Base-by-base conservation (phyloP, 1,140 invertebrate species). In the Chlorops oryzae region DNA sequence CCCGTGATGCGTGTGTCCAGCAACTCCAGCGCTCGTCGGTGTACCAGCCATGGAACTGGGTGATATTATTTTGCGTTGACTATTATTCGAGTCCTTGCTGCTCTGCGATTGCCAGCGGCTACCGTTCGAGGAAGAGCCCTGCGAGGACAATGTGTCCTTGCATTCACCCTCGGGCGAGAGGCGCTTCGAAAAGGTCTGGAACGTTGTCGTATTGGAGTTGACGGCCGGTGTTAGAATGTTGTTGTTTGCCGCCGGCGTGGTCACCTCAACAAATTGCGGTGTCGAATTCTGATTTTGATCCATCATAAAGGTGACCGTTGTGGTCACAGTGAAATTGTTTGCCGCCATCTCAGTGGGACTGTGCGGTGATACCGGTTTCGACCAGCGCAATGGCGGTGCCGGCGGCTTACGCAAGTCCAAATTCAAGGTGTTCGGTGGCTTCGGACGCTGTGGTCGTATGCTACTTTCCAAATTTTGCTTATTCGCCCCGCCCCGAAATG, bases 351-450 rank as follows among this genome's bases (percentile, higher is more conserved):
- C 2, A 78, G 75, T 62, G 44, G 67, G 57, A 56, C 74, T 77
- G 12, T 45, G 56, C 18, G 77, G 63, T 4, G 77, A 74, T 3
- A 75, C 74, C 0, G 81, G 80, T 65, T 83, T 83, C 0, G 80
- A 79, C 80, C 81, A 83, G 50, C 81, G 70, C 22, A 81, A 74
- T 0, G 81, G 81, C 21, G 81, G 81, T 12, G 80, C 79, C 17
- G 81, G 81, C 28, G 80, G 66, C 57, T 67, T 72, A 38, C 50
- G 75, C 73, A 69, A 73, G 73, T 64, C 80, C 47, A 90, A 76
- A 73, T 88, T 89, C 52, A 90, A 72, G 15, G 87, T 89, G 62
- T 88, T 89, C 5, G 87, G 87, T 54, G 86, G 85, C 49, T 86
- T 87, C 0, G 87, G 87, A 59, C 86, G 76, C n/a, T 82, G 81